These are phyloP conservation scores for Orius laevigatus DNA, from an alignment of 1,140 invertebrate species.

Conservation along the genomic window DNA sequence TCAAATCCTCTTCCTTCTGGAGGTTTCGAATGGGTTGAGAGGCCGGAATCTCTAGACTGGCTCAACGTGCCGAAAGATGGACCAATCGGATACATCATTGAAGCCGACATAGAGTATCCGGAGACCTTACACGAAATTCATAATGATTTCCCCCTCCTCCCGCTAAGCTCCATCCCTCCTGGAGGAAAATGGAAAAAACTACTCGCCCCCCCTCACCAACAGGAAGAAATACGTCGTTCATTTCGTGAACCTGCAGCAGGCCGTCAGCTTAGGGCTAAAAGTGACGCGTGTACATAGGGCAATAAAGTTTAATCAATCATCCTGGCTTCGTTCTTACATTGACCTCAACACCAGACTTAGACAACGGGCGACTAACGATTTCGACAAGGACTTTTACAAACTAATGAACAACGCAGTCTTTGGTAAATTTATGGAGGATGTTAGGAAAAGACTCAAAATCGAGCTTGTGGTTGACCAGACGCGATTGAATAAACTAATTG, in stretches of 20 bases:
- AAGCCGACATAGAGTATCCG: constrained; percentile 27
- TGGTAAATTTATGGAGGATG: constrained; percentile 26
- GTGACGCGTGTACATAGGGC: constrained; percentile 25
- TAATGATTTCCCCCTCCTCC: constrained; percentile 32
- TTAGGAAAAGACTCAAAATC: constrained; percentile 22
- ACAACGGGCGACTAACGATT: constrained; percentile 22
- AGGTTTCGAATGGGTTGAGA: constrained; percentile 15
- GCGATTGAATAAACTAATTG: constrained; percentile 18
- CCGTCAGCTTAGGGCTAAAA: constrained; percentile 20
- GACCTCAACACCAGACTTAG: constrained; percentile 23
- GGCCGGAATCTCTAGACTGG: constrained; percentile 25
- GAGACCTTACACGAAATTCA: constrained; percentile 31
- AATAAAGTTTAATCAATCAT: constrained; percentile 24
- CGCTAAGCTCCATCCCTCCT: constrained; percentile 21
- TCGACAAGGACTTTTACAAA: constrained; percentile 27
- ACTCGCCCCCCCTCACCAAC: constrained; percentile 13
- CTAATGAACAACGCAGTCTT: constrained; percentile 26
- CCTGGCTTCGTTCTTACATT: constrained; percentile 25
- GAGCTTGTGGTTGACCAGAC: constrained; percentile 22
- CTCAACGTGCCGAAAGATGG: constrained; percentile 25
- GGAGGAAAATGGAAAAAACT: constrained; percentile 15
- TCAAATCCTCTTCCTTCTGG: constrained; percentile 26
- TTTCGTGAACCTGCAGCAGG: constrained; percentile 22
- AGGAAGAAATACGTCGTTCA: constrained; percentile 23
- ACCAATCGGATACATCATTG: constrained; percentile 33